phyloP scores from a whole-genome alignment of 2,888 invertebrate genomes.

The Exocentrus adspersus region DNA sequence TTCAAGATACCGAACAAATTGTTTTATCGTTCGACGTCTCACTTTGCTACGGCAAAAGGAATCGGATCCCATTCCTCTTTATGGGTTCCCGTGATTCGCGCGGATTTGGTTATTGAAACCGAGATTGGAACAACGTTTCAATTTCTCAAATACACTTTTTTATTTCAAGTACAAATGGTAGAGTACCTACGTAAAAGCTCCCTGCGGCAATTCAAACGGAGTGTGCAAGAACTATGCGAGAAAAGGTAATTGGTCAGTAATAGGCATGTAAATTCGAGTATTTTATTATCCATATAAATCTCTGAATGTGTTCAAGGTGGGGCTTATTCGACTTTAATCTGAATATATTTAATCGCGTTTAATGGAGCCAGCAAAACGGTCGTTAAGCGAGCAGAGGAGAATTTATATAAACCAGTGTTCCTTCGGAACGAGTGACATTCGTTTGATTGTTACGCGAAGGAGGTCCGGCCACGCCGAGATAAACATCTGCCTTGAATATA shows the following conservation, averaged over 20 bases:
- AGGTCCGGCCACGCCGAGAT: too few relatives aligned
- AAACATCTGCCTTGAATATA: too few relatives aligned
- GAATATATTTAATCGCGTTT: slow-evolving; percentile 18
- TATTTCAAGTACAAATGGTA: too few relatives aligned
- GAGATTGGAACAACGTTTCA: too few relatives aligned
- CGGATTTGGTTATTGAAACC: too few relatives aligned
- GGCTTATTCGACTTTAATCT: slow-evolving; percentile 21
- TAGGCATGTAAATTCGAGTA: slow-evolving; percentile 21
- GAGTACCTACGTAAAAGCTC: not conserved
- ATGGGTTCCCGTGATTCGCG: not conserved
- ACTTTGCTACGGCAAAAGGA: too few relatives aligned
- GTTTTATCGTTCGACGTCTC: slow-evolving; percentile 46
- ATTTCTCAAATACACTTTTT: too few relatives aligned
- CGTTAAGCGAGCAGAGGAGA: slow-evolving; percentile 4
- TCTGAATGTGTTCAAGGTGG: not conserved
- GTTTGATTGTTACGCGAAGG: not conserved
- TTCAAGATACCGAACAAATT: slow-evolving; percentile 46
- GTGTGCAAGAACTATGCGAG: not conserved
- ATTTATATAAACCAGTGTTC: slow-evolving; percentile 6
- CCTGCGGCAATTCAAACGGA: not conserved
- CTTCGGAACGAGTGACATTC: slow-evolving; percentile 3
- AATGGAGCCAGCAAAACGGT: slow-evolving; percentile 12
- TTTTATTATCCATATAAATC: slow-evolving; percentile 26
- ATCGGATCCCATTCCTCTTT: slow-evolving; percentile 7
- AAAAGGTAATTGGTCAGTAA: slow-evolving; percentile 15